phyloP scores from a whole-genome alignment of 2,113 vertebrate species.

The Heterocephalus glaber region DNA sequence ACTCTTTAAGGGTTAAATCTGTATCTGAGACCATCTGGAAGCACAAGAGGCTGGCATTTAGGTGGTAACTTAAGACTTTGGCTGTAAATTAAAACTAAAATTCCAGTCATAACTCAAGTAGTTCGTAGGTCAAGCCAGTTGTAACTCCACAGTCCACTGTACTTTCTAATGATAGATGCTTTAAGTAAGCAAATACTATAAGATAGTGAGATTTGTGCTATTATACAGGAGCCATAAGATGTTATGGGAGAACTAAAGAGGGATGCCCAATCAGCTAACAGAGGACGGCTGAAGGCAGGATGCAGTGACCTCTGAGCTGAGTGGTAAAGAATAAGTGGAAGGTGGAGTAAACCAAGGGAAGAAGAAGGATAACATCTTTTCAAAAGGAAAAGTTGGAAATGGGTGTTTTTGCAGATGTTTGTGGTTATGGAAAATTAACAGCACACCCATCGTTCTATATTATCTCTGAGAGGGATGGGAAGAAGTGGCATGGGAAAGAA shows the following conservation, averaged over 20 bases:
- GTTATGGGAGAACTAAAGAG: not conserved
- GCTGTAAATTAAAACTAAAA: too few species aligned
- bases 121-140: too few species aligned
- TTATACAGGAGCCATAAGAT: not conserved
- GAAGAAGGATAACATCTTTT: not conserved
- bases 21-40: too few species aligned
- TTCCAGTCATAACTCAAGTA: too few species aligned
- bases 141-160: too few species aligned
- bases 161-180: not conserved
- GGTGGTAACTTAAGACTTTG: too few species aligned
- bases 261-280: not conserved
- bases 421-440: not conserved
- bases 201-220: not conserved
- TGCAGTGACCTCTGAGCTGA: not conserved
- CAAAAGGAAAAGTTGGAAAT: not conserved
- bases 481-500: not conserved
- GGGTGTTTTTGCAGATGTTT: not conserved
- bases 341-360: not conserved
- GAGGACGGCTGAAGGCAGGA: not conserved
- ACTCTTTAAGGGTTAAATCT: too few species aligned
- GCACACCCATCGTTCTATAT: not conserved
- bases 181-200: not conserved
- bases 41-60: too few species aligned
- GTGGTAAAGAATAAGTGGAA: not conserved
- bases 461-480: not conserved